These are phyloP conservation scores for Automeris io DNA, from an alignment of 2,888 invertebrate species.

Conservation along the genomic window DNA sequence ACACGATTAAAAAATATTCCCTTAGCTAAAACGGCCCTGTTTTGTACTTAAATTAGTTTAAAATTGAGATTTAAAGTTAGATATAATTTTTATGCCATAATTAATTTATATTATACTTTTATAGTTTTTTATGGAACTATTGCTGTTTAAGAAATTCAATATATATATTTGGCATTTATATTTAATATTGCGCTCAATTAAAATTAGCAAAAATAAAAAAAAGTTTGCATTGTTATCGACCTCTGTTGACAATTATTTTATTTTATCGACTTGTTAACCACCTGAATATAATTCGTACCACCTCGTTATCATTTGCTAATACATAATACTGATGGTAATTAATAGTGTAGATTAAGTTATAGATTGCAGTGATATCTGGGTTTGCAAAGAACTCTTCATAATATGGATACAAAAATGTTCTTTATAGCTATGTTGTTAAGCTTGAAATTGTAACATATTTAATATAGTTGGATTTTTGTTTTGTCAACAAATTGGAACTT, in stretches of 20 bases:
- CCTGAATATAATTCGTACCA: slow-evolving; percentile 6
- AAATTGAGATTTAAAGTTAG: slow-evolving; percentile 57
- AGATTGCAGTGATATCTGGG: background rate
- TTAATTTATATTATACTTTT: slow-evolving; percentile 66
- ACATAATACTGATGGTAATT: slow-evolving; percentile 1
- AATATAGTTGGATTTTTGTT: too few species aligned
- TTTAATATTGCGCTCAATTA: slow-evolving; percentile 61
- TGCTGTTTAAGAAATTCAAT: slow-evolving; percentile 37
- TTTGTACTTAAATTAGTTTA: slow-evolving; percentile 66
- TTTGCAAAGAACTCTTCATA: background rate
- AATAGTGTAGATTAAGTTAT: background rate
- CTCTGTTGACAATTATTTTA: slow-evolving; percentile 4
- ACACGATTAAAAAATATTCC: background rate
- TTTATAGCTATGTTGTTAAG: too few species aligned
- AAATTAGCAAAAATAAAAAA: slow-evolving; percentile 26
- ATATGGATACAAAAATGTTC: background rate
- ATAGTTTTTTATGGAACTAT: slow-evolving; percentile 49
- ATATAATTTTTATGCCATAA: slow-evolving; percentile 70
- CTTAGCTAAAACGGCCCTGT: slow-evolving; percentile 23
- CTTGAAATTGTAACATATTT: too few species aligned
- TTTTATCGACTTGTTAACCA: slow-evolving; percentile 7
- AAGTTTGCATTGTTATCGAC: background rate
- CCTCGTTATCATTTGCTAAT: slow-evolving; percentile 5
- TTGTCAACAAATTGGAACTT: too few species aligned
- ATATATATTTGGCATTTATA: slow-evolving; percentile 54